Conservation (phyloP, 2,797 vertebrate species). For the Cheirogaleus major region DNA sequence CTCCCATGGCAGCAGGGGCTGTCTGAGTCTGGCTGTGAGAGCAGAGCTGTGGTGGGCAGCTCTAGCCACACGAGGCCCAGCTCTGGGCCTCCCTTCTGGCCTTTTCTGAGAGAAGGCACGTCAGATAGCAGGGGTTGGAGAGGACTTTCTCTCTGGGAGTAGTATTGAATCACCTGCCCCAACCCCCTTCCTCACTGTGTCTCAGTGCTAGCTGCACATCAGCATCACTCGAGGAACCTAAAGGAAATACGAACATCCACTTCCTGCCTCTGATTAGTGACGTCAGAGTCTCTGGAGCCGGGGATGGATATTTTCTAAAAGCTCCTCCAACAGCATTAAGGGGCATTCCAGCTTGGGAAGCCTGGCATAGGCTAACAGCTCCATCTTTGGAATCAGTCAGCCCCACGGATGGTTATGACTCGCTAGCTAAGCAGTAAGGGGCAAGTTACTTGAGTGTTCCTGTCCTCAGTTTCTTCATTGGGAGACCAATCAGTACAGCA, state of each 20-base stretch:
- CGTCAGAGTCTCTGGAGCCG: neutral
- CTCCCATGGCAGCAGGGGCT: neutral
- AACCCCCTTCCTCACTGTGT: neutral
- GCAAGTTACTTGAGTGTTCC: neutral
- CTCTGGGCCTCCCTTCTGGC: neutral
- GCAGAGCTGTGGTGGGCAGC: neutral
- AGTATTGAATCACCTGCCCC: neutral
- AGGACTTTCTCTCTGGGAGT: neutral
- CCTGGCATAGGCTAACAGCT: neutral
- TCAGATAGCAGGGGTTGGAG: rapidly evolving
- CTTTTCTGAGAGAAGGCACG: neutral
- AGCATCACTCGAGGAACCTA: neutral
- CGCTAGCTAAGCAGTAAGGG: neutral
- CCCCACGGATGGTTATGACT: neutral
- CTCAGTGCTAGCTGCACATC: neutral
- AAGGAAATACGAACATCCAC: neutral
- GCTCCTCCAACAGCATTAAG: neutral
- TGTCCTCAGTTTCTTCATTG: neutral
- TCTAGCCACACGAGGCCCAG: neutral
- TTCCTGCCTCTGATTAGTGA: neutral
- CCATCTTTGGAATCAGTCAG: neutral
- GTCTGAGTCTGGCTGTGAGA: neutral
- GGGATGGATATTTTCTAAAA: neutral
- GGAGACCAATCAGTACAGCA: neutral
- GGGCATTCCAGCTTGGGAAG: neutral